Evolutionary conservation across 2,113 vertebrate species (phyloP), one percentile per base, ranked within the genome.

Genomic region (Alexandromys fortis): DNA sequence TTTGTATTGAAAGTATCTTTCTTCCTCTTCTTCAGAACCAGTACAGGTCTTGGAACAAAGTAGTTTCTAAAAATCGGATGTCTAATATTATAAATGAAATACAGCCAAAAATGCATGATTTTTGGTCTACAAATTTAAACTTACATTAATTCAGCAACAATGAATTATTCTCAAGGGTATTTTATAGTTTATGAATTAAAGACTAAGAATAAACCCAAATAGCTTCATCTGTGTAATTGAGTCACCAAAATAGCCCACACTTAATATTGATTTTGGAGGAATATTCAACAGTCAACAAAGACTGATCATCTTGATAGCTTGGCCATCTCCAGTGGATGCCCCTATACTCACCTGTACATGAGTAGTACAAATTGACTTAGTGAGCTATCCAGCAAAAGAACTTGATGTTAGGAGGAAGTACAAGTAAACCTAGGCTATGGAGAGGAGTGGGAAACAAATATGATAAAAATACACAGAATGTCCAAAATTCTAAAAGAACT

Each of bases 251-350:
- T 70, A 85, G 63, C n/a, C 26, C 63, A 89, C 28, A 85, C 16
- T 85, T 79, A 65, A 76, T 35, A 87, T 17, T 94, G 7, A 93
- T n/a, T 86, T 33, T 58, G 86, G 95, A 95, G 22, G 30, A 96
- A 91, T 79, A 85, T 70, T 95, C 63, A 75, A 75, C 21, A 91
- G 79, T 42, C 78, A 70, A 90, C 10, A 92, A 68, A 49, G 17
- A 55, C 11, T 35, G 49, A 35, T 79, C 77, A 79, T 79, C 47
- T 8, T 52, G 7, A 35, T 78, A 49, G 45, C 28, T 79, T 52
- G 30, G 16, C 30, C 47, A 52, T 79, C 13, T 79, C 49, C 47
- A 79, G 77, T 52, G 16, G 16, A 11, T 79, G 49, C 1, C 30
- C 77, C 28, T 52, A 55, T 9, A 52, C 28, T 33, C 26, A 52